A percentile compares a stretch with the other conserved stretches of the same genome.
These are phyloP conservation scores for Cathartes aura DNA, from an alignment of 2,113 vertebrate species.

Conservation along the genomic window DNA sequence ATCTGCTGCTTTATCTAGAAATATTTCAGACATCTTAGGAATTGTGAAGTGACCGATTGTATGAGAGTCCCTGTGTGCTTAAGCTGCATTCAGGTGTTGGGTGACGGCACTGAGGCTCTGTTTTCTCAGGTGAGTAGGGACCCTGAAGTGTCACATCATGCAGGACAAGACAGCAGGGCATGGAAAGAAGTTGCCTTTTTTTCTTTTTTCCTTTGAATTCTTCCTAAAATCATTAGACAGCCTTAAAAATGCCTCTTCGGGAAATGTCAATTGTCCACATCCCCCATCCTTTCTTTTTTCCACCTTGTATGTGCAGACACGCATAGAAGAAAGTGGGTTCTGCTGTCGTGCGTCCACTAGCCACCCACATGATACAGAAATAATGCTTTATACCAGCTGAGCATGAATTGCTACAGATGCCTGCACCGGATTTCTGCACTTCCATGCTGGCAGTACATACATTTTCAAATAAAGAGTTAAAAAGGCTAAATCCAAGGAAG, in stretches of 20 bases:
- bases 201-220: background rate
- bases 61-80: constrained; percentile 54
- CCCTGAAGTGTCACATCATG: constrained; percentile 1
- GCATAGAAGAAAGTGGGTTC: background rate
- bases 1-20: constrained; percentile 79
- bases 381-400: background rate
- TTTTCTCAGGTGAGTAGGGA: constrained; percentile 72
- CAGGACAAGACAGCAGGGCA: background rate
- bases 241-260: background rate
- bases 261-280: fast-evolving
- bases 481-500: background rate
- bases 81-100: constrained; percentile 69
- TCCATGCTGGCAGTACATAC: background rate
- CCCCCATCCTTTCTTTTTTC: background rate
- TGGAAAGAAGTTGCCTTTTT: background rate
- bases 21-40: constrained; percentile 78
- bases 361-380: background rate
- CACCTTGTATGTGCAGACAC: background rate
- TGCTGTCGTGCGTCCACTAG: background rate
- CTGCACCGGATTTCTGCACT: background rate
- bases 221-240: background rate
- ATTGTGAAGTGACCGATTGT: constrained; percentile 75
- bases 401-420: background rate
- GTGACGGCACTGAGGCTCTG: constrained; percentile 35
- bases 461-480: background rate